Conservation (phyloP, 2,797 vertebrate genomes). For the Setipinna tenuifilis region DNA sequence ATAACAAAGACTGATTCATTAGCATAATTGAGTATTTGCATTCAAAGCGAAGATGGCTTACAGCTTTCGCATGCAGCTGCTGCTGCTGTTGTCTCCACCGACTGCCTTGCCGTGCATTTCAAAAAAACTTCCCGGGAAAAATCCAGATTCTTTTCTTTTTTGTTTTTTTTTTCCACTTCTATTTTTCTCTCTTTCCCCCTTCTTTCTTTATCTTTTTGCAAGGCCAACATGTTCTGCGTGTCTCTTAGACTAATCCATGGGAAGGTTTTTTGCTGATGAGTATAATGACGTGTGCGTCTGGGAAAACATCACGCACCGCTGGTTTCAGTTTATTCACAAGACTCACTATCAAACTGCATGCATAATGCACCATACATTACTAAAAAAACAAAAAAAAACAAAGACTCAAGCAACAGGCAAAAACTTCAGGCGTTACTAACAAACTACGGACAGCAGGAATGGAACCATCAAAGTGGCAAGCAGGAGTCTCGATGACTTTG, state of each 20-base stretch:
- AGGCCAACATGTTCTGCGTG: not conserved
- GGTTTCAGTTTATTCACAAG: not conserved
- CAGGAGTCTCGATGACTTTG: not conserved
- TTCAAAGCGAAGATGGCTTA: slow-evolving; percentile 50
- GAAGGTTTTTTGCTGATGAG: slow-evolving; percentile 14
- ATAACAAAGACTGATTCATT: slow-evolving; percentile 53
- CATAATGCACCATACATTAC: not conserved
- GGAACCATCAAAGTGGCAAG: not conserved
- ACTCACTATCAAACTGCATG: slow-evolving; percentile 1
- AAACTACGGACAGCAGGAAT: not conserved
- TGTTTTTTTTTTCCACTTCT: not conserved
- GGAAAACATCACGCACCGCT: not conserved
- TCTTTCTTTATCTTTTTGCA: not conserved
- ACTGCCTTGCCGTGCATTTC: slow-evolving; percentile 39
- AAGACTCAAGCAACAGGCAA: not conserved
- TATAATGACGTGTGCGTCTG: not conserved
- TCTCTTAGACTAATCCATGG: not conserved
- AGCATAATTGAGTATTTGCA: slow-evolving; percentile 58
- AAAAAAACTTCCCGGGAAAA: slow-evolving; percentile 36
- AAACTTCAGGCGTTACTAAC: not conserved
- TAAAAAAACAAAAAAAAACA: too few relatives aligned
- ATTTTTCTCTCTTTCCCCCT: not conserved
- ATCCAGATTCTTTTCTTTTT: not conserved
- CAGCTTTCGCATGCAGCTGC: slow-evolving; percentile 36
- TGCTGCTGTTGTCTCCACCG: slow-evolving; percentile 47